Base-by-base conservation (phyloP, 2,113 vertebrate species). In the Arothron firmamentum region DNA sequence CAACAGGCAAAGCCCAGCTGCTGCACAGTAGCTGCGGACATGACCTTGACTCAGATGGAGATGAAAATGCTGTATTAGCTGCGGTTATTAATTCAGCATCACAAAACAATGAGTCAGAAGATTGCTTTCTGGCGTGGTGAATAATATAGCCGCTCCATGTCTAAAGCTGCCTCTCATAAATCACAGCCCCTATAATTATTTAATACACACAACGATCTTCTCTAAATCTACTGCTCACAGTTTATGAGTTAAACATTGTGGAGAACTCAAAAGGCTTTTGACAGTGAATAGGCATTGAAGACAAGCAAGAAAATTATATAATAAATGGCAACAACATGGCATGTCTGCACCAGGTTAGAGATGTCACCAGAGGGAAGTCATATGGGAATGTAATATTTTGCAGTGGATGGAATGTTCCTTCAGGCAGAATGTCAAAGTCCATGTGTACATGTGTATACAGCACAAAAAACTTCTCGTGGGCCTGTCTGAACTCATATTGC, bases 401-500 rank as follows among this genome's bases (percentile, higher is more conserved):
- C 6, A 12, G n/a, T 43, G 52, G 76, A 6, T 59, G 63, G 77
- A 85, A 86, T 82, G 62, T 80, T 75, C 67, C 65, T 71, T 62
- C 18, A 8, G 3, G 75, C 67, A 59, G 46, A 51, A 78, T 75
- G 31, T 8, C 69, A 65, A 25, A 5, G 58, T 58, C 51, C 17
- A 49, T 9, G n/a, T 65, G 52, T 16, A 16, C n/a, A n/a, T n/a
- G n/a, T n/a, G n/a, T 59, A 43, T 31, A 67, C 54, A 72, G 55
- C 64, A 74, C 70, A 78, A 74, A 71, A 56, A 74, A 53, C 61
- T 23, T 65, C 50, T 73, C 18, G 64, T 10, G 70, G 77, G 75
- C 87, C 66, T 84, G 87, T 71, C 81, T 80, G 21, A 72, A 89
- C 85, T 70, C 52, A 86, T 81, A 52, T 60, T 67, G 17, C 16